Evolutionary conservation across 2,113 vertebrate species (phyloP), one percentile per base, ranked within the genome.

Genomic region (Microtus montanus): DNA sequence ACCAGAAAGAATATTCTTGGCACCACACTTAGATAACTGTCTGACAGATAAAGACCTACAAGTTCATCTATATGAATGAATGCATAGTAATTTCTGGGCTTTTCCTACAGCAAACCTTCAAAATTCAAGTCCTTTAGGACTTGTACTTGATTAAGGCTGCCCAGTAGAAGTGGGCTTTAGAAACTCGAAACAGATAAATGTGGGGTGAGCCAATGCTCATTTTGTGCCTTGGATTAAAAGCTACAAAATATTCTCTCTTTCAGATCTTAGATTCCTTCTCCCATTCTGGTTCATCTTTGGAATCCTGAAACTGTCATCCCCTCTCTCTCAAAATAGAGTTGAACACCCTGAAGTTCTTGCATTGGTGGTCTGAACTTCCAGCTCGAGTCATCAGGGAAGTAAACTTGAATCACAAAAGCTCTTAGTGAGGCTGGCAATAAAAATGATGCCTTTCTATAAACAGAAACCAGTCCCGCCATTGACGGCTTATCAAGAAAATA

Each of bases 201-300:
- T n/a, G 30, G 38, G 5, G 22, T 86, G 12, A 47, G 5, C 15
- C 61, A 38, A 68, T 47, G 5, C n/a, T 49, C 26, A 5, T 20
- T 66, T 85, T 83, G 74, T 75, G 17, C 74, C 30, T 86, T 92
- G 80, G 54, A 44, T 93, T 90, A 68, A 90, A 93, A 47, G 2
- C 10, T 93, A 33, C 77, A 38, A 64, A 17, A 52, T 52, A 20
- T 86, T 28, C 5, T 93, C 52, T 63, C 93, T 68, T 84, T 44
- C 20, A 7, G n/a, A 35, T 87, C 41, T 86, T 74, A 64, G 49
- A 4, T 88, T 74, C 9, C 75, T 89, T 82, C n/a, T 77, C 24
- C 33, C 71, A 63, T 63, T 87, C 74, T 80, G 63, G n/a, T 63
- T 49, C 73, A 82, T 49, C 47, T 85, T 13, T 87, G 22, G 35